Evolutionary conservation across 1,140 invertebrate genomes (phyloP).

Genomic region (Zaprionus inermis): DNA sequence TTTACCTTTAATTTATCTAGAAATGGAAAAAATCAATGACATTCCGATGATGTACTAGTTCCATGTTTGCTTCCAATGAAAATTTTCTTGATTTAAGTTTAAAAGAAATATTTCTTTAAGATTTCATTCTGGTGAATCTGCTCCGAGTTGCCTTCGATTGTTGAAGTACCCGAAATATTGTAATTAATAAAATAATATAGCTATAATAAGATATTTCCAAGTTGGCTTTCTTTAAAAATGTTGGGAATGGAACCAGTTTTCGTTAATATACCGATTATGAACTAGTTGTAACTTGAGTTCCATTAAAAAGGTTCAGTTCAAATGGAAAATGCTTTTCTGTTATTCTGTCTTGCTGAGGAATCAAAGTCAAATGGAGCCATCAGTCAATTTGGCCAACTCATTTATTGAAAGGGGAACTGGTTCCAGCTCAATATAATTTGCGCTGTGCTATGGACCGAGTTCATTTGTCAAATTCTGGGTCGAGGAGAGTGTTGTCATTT

Average conservation of each 20-base stretch:
- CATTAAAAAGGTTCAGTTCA: not conserved
- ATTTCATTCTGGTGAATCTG: not conserved
- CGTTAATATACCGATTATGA: not conserved
- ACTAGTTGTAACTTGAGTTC: not conserved
- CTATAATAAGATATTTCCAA: too few species aligned
- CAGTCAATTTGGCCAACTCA: not conserved
- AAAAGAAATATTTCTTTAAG: not conserved
- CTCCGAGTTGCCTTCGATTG: not conserved
- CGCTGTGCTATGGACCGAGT: not conserved
- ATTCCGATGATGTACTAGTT: not conserved
- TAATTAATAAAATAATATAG: too few species aligned
- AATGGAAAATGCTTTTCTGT: not conserved
- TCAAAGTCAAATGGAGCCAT: not conserved
- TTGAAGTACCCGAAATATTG: too few species aligned
- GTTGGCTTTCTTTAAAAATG: too few species aligned
- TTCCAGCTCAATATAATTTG: not conserved
- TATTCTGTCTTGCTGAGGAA: not conserved
- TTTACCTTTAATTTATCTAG: not conserved
- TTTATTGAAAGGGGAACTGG: not conserved
- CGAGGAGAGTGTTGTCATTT: constrained; percentile 20
- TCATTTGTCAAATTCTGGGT: not conserved
- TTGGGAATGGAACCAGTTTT: too few species aligned
- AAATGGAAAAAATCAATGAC: not conserved
- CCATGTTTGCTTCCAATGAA: not conserved
- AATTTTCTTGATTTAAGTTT: not conserved